Percentiles rank a stretch among this genome's conserved stretches.
Conservation (phyloP, 2,797 vertebrate genomes). For the Pseudochirops cupreus region DNA sequence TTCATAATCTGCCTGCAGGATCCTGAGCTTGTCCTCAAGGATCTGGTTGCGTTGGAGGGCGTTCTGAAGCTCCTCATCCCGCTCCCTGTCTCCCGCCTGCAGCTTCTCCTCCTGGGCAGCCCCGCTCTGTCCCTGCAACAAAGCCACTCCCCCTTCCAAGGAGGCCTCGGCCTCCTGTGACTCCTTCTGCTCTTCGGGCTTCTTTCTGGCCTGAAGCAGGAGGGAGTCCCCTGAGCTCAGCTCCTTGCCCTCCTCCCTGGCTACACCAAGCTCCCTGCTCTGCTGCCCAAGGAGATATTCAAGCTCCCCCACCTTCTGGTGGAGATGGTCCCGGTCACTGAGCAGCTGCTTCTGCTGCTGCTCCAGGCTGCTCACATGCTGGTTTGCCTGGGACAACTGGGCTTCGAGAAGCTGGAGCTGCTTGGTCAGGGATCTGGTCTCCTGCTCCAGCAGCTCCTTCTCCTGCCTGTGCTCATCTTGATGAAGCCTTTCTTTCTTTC, state of each 20-base stretch:
- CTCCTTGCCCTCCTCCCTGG: slow-evolving; percentile 75
- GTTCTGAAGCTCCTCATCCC: slow-evolving; percentile 88
- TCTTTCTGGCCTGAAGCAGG: slow-evolving; percentile 84
- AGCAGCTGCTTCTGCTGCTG: slow-evolving; percentile 86
- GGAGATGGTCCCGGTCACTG: slow-evolving; percentile 85
- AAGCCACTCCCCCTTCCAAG: slow-evolving; percentile 86
- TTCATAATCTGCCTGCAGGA: slow-evolving; percentile 88
- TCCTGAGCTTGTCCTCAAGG: slow-evolving; percentile 84
- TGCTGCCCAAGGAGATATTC: slow-evolving; percentile 80
- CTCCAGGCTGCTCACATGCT: slow-evolving; percentile 88
- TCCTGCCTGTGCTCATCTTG: slow-evolving; percentile 84
- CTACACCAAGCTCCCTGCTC: background rate
- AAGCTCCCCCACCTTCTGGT: slow-evolving; percentile 82
- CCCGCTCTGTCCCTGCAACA: slow-evolving; percentile 83
- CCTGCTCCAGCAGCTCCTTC: slow-evolving; percentile 83
- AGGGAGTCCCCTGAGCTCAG: slow-evolving; percentile 82
- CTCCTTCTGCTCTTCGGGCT: slow-evolving; percentile 83
- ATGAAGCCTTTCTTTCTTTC: slow-evolving; percentile 75
- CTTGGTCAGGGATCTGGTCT: slow-evolving; percentile 83
- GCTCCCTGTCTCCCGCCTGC: slow-evolving; percentile 85
- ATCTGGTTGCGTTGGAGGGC: slow-evolving; percentile 84
- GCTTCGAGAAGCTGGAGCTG: slow-evolving; percentile 87
- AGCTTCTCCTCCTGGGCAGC: slow-evolving; percentile 86
- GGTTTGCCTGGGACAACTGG: slow-evolving; percentile 85
- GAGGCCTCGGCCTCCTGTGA: slow-evolving; percentile 81